Conservation (phyloP, 35 echinoderm and acorn worm species). For the Strongylocentrotus purpuratus region DNA sequence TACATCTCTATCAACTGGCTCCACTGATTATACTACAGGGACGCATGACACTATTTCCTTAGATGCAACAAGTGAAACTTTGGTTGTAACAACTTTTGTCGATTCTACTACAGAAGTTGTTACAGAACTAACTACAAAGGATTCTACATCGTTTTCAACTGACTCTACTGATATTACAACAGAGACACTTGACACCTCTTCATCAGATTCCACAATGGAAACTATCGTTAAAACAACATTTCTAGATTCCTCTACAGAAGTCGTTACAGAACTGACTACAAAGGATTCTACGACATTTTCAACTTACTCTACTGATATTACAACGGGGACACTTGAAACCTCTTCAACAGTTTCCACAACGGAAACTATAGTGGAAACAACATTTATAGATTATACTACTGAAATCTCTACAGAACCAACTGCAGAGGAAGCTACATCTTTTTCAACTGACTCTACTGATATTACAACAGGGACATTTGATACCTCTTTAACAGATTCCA, state of each 20-base stretch:
- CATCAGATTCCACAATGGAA: neutral
- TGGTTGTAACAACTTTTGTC: neutral
- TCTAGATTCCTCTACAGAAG: neutral
- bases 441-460: too few species aligned
- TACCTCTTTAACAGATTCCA: too few species aligned
- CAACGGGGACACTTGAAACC: neutral
- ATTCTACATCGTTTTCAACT: neutral
- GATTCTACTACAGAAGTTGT: neutral
- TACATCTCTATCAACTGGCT: neutral
- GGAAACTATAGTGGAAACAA: neutral
- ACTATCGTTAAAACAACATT: neutral
- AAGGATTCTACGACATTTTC: neutral
- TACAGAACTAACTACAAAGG: neutral
- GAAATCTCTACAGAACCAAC: neutral
- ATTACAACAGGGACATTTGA: too few species aligned
- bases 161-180: neutral
- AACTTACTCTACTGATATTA: neutral
- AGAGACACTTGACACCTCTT: neutral
- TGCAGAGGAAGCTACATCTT: too few species aligned
- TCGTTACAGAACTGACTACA: too few species aligned
- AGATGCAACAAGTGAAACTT: neutral
- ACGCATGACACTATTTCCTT: neutral
- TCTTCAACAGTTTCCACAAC: neutral
- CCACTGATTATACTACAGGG: neutral
- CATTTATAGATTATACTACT: neutral